Percentiles rank a stretch among this genome's conserved stretches.
Conservation (phyloP, 2,113 vertebrate species). For the Scomber colias region DNA sequence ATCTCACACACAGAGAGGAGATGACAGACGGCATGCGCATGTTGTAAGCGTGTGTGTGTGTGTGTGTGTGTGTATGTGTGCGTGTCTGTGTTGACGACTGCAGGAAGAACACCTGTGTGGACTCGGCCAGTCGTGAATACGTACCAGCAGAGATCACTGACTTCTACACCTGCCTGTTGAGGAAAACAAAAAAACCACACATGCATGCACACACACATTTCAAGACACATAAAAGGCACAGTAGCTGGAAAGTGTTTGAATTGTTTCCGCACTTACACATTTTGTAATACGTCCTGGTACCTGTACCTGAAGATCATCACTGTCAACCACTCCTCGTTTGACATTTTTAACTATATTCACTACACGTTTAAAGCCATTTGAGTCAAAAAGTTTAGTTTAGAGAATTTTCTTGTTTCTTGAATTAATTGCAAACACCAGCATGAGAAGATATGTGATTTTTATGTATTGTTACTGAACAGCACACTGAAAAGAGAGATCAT, state of each 20-base stretch:
- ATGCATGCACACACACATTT: constrained; percentile 24
- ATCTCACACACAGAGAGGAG: constrained; percentile 63
- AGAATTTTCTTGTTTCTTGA: too few relatives aligned
- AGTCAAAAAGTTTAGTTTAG: background rate
- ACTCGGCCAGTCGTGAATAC: constrained; percentile 9
- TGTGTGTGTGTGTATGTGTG: constrained; percentile 34
- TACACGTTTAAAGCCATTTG: background rate
- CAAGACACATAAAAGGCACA: constrained; percentile 1
- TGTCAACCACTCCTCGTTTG: background rate
- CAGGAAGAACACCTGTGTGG: constrained; percentile 75
- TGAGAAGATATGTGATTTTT: background rate
- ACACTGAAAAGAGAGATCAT: background rate
- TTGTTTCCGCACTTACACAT: background rate
- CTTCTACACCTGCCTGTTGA: constrained; percentile 67
- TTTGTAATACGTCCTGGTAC: background rate
- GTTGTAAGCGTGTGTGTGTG: constrained; percentile 38
- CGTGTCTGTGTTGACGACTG: constrained; percentile 59
- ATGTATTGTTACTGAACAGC: background rate
- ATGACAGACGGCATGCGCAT: constrained; percentile 48
- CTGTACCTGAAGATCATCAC: background rate
- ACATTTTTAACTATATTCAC: background rate
- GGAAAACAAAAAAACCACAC: constrained; percentile 45
- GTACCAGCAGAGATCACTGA: constrained; percentile 67
- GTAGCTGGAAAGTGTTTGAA: background rate
- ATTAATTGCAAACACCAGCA: background rate